Base-by-base conservation (phyloP, 1,140 invertebrate genomes). In the Ips nitidus region DNA sequence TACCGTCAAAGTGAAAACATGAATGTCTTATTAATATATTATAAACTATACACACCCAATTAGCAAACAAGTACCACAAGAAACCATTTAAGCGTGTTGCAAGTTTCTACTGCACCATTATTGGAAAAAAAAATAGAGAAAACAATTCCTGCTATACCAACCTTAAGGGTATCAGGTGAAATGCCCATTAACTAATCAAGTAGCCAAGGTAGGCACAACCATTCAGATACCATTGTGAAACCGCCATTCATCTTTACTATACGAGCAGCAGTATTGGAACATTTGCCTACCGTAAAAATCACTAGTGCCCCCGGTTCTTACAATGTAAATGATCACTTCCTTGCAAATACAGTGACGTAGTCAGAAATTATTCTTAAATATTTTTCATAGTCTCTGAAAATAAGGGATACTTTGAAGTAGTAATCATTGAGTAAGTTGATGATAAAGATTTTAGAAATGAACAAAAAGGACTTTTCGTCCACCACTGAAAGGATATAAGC, bases 241-340 rank as follows among this genome's bases (percentile, higher is more conserved):
- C 47, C 64, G 7, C 64, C 55, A 66, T 66, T 58, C 50, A 58
- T 65, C 62, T 55, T 65, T 38, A 65, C 62, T 42, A 52, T 65
- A 52, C 43, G 40, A 40, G 42, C 62, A 55, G 52, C 47, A 65
- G 56, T 42, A 52, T 52, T 56, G 52, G 39, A 55, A 65, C 62
- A 66, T 66, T 66, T 58, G 55, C 64, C 55, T 66, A 58, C 53
- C 42, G 37, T 45, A 66, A 66, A 66, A 66, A 66, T 58, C 4
- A 66, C 40, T 50, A 8, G 41, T 58, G 64, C 64, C 64, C 47
- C 53, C 53, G 55, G 64, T 66, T 47, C 7, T 66, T 22, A 22
- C 40, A 45, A n/a, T 37, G 56, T 45, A 58, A 66, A 66, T 58
- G 64, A 58, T 58, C 43, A 50, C 41, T 42, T 57, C 22, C 6